Base-by-base conservation (phyloP, 2,113 vertebrate genomes). In the Otolemur garnettii region DNA sequence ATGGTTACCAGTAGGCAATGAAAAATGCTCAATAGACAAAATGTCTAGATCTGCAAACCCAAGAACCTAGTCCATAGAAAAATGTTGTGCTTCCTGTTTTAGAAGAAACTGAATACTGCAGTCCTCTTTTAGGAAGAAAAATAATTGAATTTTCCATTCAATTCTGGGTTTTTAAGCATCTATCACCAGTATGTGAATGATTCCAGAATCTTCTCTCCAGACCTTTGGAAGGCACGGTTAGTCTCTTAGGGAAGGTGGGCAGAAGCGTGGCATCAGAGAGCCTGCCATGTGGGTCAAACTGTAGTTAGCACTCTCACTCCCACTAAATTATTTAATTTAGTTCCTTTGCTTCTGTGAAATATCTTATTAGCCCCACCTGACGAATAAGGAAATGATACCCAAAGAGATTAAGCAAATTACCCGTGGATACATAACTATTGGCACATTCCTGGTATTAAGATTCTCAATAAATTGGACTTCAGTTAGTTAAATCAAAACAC, bases 141-240 rank as follows among this genome's bases (percentile, higher is more conserved):
- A 75, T 4, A 42, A 78, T 26, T 26, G 24, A 68, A 28, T 84
- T 89, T 60, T 89, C 89, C 22, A 90, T 79, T 59, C 55, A 72
- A 0, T 66, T 35, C 19, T 83, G 69, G 35, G 30, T 75, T 93
- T 84, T 84, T 53, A 59, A 33, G 79, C 5, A 59, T 35, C 18
- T 69, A 18, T 59, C 53, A 38, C 55, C 28, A 59, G 24, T 86
- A n/a, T 35, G n/a, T 57, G 55, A 45, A 95, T 86, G 83, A 71
- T 33, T 93, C 62, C 57, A 74, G 55, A 86, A 85, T 75, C 24
- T 87, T 91, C 59, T 74, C 82, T 90, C 24, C 28, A 72, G 38
- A 42, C 2, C 59, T 84, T 53, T 33, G 53, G 9, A 4, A 15
- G 28, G 35, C 8, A 2, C 3, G 59, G 83, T 42, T 71, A 53